These are phyloP conservation scores for Netelia melanura DNA, from an alignment of 2,888 invertebrate genomes.

Conservation along the genomic window DNA sequence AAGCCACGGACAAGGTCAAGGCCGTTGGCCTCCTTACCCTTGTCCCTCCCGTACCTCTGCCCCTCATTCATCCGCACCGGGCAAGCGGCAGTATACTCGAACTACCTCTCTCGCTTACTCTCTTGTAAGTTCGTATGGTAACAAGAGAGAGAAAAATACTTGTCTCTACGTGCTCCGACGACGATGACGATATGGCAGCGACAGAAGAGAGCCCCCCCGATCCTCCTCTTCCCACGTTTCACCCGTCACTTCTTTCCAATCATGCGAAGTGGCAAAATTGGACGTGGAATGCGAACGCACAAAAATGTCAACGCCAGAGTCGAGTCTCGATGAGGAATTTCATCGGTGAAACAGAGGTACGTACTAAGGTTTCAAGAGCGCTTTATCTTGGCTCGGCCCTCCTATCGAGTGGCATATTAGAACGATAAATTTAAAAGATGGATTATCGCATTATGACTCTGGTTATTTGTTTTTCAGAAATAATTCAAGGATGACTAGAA, in stretches of 20 bases:
- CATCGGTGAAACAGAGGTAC: neutral
- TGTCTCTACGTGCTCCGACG: conserved; percentile 64
- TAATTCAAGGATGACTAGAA: neutral
- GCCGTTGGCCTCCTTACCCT: conserved; percentile 78
- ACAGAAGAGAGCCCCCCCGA: conserved; percentile 9
- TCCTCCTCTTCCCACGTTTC: neutral
- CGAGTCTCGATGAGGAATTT: conserved; percentile 20
- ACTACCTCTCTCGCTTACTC: conserved; percentile 45
- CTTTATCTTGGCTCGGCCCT: neutral
- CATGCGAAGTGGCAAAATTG: conserved; percentile 27
- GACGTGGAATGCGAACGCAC: conserved; percentile 44
- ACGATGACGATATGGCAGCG: conserved; percentile 69
- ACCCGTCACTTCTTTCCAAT: conserved; percentile 11
- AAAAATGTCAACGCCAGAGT: conserved; percentile 41
- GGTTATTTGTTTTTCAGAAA: neutral
- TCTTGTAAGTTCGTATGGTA: conserved; percentile 20
- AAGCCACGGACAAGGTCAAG: conserved; percentile 82
- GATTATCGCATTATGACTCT: neutral
- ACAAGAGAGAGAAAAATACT: conserved; percentile 4
- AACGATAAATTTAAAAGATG: neutral
- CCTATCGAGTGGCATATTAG: too few species aligned
- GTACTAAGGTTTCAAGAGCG: neutral
- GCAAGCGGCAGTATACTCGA: conserved; percentile 49
- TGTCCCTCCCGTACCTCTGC: conserved; percentile 58
- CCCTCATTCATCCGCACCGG: conserved; percentile 67